These are phyloP conservation scores for Sipha flava DNA, from an alignment of 1,140 invertebrate genomes.

Conservation along the genomic window DNA sequence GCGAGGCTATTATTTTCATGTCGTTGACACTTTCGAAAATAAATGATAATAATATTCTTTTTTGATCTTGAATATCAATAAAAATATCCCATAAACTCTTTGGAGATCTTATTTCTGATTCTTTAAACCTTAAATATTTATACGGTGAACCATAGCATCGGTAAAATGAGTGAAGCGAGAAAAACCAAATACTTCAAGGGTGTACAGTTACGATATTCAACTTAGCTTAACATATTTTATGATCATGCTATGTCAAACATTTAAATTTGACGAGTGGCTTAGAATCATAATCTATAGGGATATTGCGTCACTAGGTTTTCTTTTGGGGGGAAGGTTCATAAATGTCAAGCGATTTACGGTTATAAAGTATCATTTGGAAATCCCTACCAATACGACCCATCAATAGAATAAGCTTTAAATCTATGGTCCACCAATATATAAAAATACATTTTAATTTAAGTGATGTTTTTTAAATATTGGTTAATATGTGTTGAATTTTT, in stretches of 20 bases:
- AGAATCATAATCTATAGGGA: not conserved
- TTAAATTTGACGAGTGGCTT: not conserved
- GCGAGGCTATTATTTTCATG: too few species aligned
- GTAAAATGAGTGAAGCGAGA: too few species aligned
- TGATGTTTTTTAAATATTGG: not conserved
- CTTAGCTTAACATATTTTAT: not conserved
- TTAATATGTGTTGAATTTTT: not conserved
- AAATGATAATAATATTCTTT: too few species aligned
- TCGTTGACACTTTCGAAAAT: too few species aligned
- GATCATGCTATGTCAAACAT: not conserved
- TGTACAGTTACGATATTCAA: not conserved
- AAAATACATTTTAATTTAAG: not conserved
- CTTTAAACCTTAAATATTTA: too few species aligned
- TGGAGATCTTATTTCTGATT: too few species aligned
- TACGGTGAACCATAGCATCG: too few species aligned
- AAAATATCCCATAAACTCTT: too few species aligned
- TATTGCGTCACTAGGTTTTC: not conserved
- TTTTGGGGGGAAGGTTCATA: not conserved
- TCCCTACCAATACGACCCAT: not conserved
- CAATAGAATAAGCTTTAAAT: conserved; percentile 10
- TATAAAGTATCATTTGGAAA: not conserved
- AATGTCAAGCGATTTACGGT: not conserved
- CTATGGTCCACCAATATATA: not conserved
- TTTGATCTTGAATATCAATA: too few species aligned
- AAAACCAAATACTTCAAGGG: too few species aligned